These are phyloP conservation scores for Pentalonia nigronervosa DNA, from an alignment of 1,140 invertebrate species.

Conservation along the genomic window DNA sequence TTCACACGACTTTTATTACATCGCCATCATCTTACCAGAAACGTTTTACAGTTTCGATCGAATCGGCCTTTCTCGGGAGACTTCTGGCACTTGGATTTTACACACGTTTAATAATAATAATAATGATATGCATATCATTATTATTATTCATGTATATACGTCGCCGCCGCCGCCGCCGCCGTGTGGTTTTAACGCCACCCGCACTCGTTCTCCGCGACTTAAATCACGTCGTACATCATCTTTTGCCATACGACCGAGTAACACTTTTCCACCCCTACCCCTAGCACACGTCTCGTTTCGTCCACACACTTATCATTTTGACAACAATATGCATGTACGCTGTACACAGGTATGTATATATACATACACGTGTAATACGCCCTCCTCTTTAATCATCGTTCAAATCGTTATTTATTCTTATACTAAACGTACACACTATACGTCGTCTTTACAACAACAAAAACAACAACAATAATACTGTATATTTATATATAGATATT, in stretches of 20 bases:
- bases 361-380: background rate
- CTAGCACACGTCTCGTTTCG: background rate
- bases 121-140: background rate
- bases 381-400: background rate
- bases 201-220: background rate
- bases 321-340: background rate
- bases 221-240: constrained; percentile 20
- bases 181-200: background rate
- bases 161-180: background rate
- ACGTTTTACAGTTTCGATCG: background rate
- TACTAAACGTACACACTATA: background rate
- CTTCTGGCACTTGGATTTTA: background rate
- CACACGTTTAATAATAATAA: background rate
- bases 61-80: background rate
- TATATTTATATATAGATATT: background rate
- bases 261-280: background rate
- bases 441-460: background rate
- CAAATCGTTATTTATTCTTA: constrained; percentile 23
- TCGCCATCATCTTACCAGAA: background rate
- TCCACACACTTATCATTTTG: background rate
- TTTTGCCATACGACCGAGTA: background rate
- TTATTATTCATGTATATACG: background rate
- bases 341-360: background rate
- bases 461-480: background rate
- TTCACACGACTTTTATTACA: background rate